phyloP scores from a whole-genome alignment of 2,797 vertebrate species.

The Todus mexicanus region DNA sequence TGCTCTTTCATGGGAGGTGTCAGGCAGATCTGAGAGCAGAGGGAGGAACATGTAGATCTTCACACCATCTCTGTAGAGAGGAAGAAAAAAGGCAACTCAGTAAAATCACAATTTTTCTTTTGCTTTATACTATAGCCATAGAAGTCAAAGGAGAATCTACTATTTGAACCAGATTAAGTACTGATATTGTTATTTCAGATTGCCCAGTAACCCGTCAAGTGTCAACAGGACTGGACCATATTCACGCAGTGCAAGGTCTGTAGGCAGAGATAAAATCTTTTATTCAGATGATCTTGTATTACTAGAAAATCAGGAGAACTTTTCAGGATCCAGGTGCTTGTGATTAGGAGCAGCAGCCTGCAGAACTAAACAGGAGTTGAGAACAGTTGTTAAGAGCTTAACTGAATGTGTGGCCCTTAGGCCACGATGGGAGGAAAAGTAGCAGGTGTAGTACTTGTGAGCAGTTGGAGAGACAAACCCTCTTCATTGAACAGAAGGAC shows the following conservation, averaged over 20 bases:
- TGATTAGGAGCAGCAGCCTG: not conserved
- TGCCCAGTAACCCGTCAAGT: not conserved
- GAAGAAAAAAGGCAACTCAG: not conserved
- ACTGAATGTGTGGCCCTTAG: not conserved
- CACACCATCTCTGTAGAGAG: not conserved
- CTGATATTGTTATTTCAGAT: not conserved
- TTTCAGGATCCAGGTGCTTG: not conserved
- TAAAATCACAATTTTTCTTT: not conserved
- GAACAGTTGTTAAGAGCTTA: not conserved
- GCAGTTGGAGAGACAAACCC: not conserved
- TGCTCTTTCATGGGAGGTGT: not conserved
- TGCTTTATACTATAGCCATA: not conserved
- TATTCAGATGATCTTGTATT: not conserved
- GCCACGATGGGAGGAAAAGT: not conserved
- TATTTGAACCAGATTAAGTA: not conserved
- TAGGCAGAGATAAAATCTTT: not conserved
- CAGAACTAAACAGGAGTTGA: not conserved
- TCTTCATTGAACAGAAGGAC: not conserved
- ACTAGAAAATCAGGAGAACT: not conserved
- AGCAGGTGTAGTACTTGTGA: not conserved
- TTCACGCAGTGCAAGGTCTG: not conserved
- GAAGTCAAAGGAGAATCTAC: not conserved
- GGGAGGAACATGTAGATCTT: not conserved
- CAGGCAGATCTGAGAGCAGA: not conserved
- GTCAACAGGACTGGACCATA: not conserved